Conservation (phyloP, 1,140 invertebrate genomes). For the Orius insidiosus region DNA sequence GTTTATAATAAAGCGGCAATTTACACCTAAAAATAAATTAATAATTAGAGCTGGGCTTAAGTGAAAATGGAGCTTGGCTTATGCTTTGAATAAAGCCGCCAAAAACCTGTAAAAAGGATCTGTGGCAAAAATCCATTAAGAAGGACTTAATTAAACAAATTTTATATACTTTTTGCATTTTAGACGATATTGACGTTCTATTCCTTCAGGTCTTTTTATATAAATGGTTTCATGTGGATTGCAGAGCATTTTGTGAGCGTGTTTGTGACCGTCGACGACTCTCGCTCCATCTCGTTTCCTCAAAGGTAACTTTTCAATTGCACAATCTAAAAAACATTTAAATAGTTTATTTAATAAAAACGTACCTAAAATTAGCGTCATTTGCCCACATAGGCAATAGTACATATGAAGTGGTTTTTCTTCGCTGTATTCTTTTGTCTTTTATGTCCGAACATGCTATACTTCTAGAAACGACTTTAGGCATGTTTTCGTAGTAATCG, state of each 20-base stretch:
- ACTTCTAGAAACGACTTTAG: conserved; percentile 90
- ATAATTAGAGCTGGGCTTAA: too few relatives aligned
- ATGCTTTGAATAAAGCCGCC: too few relatives aligned
- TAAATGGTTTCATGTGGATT: conserved; percentile 77
- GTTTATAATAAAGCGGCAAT: conserved; percentile 87
- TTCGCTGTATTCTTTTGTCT: conserved; percentile 93
- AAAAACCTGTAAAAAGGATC: too few relatives aligned
- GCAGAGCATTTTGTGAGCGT: conserved; percentile 88
- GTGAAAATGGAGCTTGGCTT: too few relatives aligned
- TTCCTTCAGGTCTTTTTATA: conserved; percentile 61
- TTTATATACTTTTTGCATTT: conserved; percentile 68
- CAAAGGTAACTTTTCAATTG: conserved; percentile 80
- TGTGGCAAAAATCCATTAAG: too few relatives aligned
- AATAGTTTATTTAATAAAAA: too few relatives aligned
- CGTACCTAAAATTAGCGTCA: conserved; percentile 76
- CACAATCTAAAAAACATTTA: conserved; percentile 72
- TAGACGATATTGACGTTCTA: conserved; percentile 78
- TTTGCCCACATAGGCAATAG: conserved; percentile 95
- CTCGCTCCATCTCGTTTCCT: conserved; percentile 77
- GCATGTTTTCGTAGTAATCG: conserved; percentile 42
- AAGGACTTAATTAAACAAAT: too few relatives aligned
- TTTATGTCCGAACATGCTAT: conserved; percentile 91
- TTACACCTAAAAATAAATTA: conserved; percentile 57
- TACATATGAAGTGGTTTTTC: conserved; percentile 91
- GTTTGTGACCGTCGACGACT: conserved; percentile 86